phyloP scores from a whole-genome alignment of 2,113 vertebrate genomes.

The Panthera leo region DNA sequence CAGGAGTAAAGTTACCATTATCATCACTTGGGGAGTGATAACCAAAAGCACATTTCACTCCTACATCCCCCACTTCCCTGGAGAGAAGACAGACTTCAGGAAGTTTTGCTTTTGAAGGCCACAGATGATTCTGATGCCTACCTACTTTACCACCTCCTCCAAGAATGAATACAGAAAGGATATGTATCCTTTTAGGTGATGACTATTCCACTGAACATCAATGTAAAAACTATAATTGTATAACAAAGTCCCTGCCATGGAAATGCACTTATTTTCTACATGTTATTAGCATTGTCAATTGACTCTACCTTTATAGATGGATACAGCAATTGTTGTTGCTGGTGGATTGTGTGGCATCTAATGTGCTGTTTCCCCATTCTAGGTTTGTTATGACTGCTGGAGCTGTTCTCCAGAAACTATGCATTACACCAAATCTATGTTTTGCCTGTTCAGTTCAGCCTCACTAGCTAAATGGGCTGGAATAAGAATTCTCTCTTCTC shows the following conservation, averaged over 20 bases:
- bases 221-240: neutral
- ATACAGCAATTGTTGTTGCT: neutral
- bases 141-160: neutral
- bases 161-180: neutral
- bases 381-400: neutral
- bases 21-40: neutral
- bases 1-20: too few relatives aligned
- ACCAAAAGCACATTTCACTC: neutral
- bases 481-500: constrained; percentile 29
- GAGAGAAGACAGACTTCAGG: neutral
- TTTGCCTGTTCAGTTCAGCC: neutral
- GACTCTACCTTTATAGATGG: neutral
- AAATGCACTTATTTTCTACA: neutral
- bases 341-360: neutral
- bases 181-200: neutral
- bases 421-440: neutral
- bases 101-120: neutral
- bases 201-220: neutral
- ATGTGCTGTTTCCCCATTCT: neutral
- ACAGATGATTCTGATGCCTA: neutral
- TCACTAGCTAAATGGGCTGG: neutral
- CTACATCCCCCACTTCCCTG: neutral
- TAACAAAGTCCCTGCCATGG: neutral
- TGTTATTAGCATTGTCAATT: neutral
- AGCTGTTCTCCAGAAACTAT: neutral